Percentiles rank a stretch among this genome's conserved stretches.
phyloP scores from a whole-genome alignment of 1,140 invertebrate genomes.

The Ephestia elutella region DNA sequence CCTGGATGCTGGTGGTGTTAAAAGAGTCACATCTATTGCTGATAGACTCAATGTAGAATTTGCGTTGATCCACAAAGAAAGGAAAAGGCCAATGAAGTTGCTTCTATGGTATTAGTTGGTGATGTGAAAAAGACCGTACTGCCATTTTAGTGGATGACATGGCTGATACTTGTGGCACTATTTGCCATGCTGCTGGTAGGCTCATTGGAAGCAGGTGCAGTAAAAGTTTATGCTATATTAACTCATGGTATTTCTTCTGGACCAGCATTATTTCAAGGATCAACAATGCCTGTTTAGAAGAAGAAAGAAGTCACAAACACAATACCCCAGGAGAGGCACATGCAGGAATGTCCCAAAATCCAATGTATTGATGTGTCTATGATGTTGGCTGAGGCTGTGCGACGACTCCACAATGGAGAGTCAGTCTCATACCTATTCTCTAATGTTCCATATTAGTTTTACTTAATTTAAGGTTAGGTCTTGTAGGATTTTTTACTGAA shows the following conservation, averaged over 20 bases:
- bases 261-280: conserved; percentile 96
- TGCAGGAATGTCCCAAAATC: conserved; percentile 96
- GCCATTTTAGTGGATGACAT: conserved; percentile 99
- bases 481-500: conserved; percentile 5
- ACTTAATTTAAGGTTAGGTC: conserved; percentile 1
- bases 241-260: conserved; percentile 99
- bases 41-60: conserved; percentile 98
- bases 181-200: conserved; percentile 98
- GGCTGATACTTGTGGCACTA: conserved; percentile 99
- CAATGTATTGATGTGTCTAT: conserved; percentile 98
- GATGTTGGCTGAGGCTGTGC: conserved; percentile 98
- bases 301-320: conserved; percentile 99
- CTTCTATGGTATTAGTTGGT: conserved; percentile 98
- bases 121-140: conserved; percentile 97
- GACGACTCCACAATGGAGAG: conserved; percentile 98
- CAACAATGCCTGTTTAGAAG: conserved; percentile 97
- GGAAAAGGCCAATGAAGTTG: conserved; percentile 99
- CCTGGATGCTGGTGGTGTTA: conserved; percentile 99
- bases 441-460: conserved; percentile 89
- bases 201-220: conserved; percentile 95
- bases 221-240: conserved; percentile 96
- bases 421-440: conserved; percentile 97
- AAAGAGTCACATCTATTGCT: conserved; percentile 81
- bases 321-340: conserved; percentile 97
- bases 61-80: conserved; percentile 98